Evolutionary conservation across 2,888 invertebrate genomes (phyloP).

Genomic region (Rhagonycha lutea): DNA sequence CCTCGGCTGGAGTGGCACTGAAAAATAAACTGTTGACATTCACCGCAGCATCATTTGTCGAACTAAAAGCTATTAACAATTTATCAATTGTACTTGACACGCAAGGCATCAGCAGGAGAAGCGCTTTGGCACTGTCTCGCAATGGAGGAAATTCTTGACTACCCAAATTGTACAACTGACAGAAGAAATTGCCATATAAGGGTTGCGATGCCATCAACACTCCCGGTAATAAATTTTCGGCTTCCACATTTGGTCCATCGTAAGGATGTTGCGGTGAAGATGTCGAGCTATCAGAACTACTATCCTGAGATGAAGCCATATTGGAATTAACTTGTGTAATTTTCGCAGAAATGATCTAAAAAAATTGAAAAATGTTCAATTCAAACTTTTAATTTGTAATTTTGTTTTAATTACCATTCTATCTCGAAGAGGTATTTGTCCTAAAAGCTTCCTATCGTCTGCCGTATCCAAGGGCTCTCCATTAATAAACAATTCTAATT

Average conservation of each 20-base stretch:
- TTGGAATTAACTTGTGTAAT: conserved; percentile 73
- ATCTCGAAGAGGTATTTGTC: conserved; percentile 83
- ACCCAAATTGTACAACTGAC: conserved; percentile 87
- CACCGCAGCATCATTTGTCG: conserved; percentile 49
- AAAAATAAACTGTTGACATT: conserved; percentile 70
- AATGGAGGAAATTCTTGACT: conserved; percentile 80
- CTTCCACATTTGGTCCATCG: conserved; percentile 78
- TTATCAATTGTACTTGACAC: conserved; percentile 59
- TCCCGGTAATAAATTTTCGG: conserved; percentile 88
- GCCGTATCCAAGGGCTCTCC: conserved; percentile 85
- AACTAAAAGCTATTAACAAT: conserved; percentile 61
- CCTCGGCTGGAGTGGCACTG: conserved; percentile 72
- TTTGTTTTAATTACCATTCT: conserved; percentile 73
- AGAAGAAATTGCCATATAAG: conserved; percentile 78
- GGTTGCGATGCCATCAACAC: conserved; percentile 85
- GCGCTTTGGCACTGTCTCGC: conserved; percentile 80
- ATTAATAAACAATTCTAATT: conserved; percentile 88
- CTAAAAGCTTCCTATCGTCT: conserved; percentile 85
- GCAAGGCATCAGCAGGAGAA: conserved; percentile 81
- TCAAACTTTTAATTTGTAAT: neutral
- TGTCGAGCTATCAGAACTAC: conserved; percentile 92
- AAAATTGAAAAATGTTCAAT: neutral
- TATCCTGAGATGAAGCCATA: conserved; percentile 83
- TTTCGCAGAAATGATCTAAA: conserved; percentile 74
- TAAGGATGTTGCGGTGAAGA: conserved; percentile 88